These are phyloP conservation scores for Battus philenor DNA, from an alignment of 1,140 invertebrate genomes.

Conservation along the genomic window DNA sequence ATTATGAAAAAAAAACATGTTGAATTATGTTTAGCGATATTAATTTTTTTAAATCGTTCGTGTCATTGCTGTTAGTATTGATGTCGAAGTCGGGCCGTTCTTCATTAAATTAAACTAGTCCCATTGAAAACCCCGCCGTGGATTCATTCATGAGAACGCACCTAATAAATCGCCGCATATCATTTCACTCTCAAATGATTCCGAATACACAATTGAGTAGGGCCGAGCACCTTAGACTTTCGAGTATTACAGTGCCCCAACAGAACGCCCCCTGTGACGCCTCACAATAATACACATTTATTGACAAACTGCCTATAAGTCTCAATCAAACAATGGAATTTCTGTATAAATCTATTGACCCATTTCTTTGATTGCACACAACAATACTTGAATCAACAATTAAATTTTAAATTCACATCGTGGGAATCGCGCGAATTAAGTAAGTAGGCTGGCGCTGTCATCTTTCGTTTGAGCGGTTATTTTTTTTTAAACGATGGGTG, in stretches of 20 bases:
- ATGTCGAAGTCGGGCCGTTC: too few species aligned
- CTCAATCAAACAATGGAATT: slow-evolving; percentile 62
- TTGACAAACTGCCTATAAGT: slow-evolving; percentile 71
- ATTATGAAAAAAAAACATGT: too few species aligned
- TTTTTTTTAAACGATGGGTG: slow-evolving; percentile 37
- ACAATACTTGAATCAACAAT: slow-evolving; percentile 52
- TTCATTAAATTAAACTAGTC: slow-evolving; percentile 17
- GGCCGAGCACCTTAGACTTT: slow-evolving; percentile 41
- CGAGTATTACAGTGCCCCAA: slow-evolving; percentile 32
- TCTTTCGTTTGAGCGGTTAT: slow-evolving; percentile 42
- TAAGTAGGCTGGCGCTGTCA: slow-evolving; percentile 52
- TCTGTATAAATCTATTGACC: slow-evolving; percentile 61
- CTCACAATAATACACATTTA: slow-evolving; percentile 40
- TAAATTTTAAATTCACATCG: slow-evolving; percentile 61
- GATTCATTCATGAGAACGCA: slow-evolving; percentile 50
- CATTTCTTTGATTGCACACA: slow-evolving; percentile 65
- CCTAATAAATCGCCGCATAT: slow-evolving; percentile 65
- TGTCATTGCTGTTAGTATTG: too few species aligned
- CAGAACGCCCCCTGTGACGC: slow-evolving; percentile 37
- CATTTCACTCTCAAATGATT: slow-evolving; percentile 63
- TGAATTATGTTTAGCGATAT: too few species aligned
- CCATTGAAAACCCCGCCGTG: slow-evolving; percentile 1
- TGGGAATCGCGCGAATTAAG: slow-evolving; percentile 63
- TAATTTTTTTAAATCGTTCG: too few species aligned
- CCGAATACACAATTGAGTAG: slow-evolving; percentile 38